Evolutionary conservation across 2,888 invertebrate species (phyloP).

Genomic region (Lycophotia porphyrea): DNA sequence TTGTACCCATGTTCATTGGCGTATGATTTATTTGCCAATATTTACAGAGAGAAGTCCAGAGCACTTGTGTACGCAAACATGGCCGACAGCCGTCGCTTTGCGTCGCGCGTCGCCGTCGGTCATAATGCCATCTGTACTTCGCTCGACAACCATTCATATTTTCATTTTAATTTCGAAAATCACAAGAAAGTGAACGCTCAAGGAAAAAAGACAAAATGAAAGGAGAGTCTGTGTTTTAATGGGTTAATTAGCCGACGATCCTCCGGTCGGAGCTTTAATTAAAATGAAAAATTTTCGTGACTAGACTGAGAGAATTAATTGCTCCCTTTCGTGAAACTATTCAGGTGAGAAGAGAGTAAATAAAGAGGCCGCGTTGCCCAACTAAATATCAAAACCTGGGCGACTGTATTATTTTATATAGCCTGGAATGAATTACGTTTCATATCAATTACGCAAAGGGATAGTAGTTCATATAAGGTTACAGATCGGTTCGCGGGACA

Average conservation of each 20-base stretch:
- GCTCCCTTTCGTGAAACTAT: slow-evolving; percentile 86
- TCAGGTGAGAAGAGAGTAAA: slow-evolving; percentile 85
- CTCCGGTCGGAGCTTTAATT: slow-evolving; percentile 88
- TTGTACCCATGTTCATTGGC: slow-evolving; percentile 37
- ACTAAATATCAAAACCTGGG: slow-evolving; percentile 64
- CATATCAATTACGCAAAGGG: slow-evolving; percentile 21
- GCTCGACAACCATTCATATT: slow-evolving; percentile 60
- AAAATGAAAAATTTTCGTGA: slow-evolving; percentile 90
- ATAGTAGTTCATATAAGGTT: slow-evolving; percentile 20
- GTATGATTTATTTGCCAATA: slow-evolving; percentile 60
- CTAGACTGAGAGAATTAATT: slow-evolving; percentile 87
- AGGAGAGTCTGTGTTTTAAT: slow-evolving; percentile 89
- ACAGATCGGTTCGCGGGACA: slow-evolving; percentile 42
- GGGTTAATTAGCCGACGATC: slow-evolving; percentile 90
- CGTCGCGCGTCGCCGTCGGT: slow-evolving; percentile 26
- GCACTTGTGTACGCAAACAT: slow-evolving; percentile 61
- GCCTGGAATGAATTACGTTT: slow-evolving; percentile 15
- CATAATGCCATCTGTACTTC: slow-evolving; percentile 49
- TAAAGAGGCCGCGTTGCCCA: slow-evolving; percentile 72
- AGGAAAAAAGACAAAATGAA: slow-evolving; percentile 85
- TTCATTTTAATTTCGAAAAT: slow-evolving; percentile 82
- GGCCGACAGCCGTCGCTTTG: slow-evolving; percentile 29
- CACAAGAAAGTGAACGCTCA: slow-evolving; percentile 86
- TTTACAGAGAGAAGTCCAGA: slow-evolving; percentile 52
- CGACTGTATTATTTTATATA: slow-evolving; percentile 18